Percentiles rank a stretch among this genome's conserved stretches.
Evolutionary conservation across 1,140 invertebrate genomes (phyloP).

Genomic region (Trichonephila inaurata): DNA sequence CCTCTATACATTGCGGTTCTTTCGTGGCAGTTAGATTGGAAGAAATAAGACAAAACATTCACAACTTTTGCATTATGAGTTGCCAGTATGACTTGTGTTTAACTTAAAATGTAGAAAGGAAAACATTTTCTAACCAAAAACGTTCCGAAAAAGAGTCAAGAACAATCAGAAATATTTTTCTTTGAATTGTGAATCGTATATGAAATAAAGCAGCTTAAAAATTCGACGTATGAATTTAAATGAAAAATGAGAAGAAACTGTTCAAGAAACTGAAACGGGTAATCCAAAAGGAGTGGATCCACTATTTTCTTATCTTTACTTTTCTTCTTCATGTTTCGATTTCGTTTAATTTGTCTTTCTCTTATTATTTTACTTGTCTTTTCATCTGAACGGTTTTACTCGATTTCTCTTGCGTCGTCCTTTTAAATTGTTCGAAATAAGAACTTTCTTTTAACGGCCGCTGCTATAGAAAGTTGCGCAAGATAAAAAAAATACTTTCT

Average conservation of each 20-base stretch:
- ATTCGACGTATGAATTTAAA: background rate
- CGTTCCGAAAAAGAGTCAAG: too few relatives aligned
- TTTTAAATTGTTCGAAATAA: background rate
- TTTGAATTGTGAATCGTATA: background rate
- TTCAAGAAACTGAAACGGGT: background rate
- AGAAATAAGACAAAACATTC: too few relatives aligned
- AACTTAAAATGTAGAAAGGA: too few relatives aligned
- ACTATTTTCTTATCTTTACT: background rate
- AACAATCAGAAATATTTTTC: too few relatives aligned
- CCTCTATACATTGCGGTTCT: too few relatives aligned
- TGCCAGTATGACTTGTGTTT: too few relatives aligned
- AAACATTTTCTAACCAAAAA: too few relatives aligned
- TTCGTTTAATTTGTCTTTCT: background rate
- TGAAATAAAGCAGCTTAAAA: background rate
- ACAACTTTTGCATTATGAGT: too few relatives aligned
- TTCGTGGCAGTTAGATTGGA: too few relatives aligned
- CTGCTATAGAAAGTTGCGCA: too few relatives aligned
- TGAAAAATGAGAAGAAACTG: background rate
- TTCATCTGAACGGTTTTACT: background rate
- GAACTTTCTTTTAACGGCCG: background rate
- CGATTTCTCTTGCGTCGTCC: background rate
- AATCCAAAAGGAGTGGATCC: background rate
- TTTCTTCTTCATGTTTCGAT: background rate
- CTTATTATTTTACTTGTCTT: background rate
- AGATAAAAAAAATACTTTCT: background rate